Evolutionary conservation across 2,797 vertebrate genomes (phyloP).

Genomic region (Sphenodon punctatus): DNA sequence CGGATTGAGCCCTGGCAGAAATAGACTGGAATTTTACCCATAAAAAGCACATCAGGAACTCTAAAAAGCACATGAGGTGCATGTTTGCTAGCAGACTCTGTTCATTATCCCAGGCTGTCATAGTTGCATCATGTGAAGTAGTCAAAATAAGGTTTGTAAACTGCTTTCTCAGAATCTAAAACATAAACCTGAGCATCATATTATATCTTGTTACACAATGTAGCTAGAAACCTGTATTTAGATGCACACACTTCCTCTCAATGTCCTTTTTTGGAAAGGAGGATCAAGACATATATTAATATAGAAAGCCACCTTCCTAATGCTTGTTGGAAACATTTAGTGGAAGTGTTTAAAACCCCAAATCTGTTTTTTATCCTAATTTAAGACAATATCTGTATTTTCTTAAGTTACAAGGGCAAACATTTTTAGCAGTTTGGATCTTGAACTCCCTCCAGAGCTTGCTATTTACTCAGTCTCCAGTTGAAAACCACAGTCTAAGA

Average conservation of each 20-base stretch:
- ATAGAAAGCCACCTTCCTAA: not conserved
- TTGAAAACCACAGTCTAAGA: too few relatives aligned
- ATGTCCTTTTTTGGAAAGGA: too few relatives aligned
- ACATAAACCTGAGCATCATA: fast-evolving
- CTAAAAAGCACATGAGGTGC: fast-evolving
- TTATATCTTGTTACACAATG: not conserved
- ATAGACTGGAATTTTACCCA: not conserved
- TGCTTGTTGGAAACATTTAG: not conserved
- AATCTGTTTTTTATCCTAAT: not conserved
- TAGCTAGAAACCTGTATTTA: not conserved
- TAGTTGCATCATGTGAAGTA: fast-evolving
- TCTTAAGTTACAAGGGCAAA: not conserved
- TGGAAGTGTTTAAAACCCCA: fast-evolving
- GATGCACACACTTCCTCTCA: not conserved
- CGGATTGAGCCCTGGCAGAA: not conserved
- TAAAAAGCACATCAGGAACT: not conserved
- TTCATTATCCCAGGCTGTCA: not conserved
- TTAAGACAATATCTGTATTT: not conserved
- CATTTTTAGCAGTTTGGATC: too few relatives aligned
- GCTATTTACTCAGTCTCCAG: too few relatives aligned
- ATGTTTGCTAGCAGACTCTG: not conserved
- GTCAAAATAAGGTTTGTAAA: fast-evolving
- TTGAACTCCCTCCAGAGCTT: too few relatives aligned
- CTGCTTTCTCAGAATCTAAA: fast-evolving
- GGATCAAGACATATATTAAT: not conserved